phyloP scores from a whole-genome alignment of 2,797 vertebrate genomes.

The Bradypodion pumilum region DNA sequence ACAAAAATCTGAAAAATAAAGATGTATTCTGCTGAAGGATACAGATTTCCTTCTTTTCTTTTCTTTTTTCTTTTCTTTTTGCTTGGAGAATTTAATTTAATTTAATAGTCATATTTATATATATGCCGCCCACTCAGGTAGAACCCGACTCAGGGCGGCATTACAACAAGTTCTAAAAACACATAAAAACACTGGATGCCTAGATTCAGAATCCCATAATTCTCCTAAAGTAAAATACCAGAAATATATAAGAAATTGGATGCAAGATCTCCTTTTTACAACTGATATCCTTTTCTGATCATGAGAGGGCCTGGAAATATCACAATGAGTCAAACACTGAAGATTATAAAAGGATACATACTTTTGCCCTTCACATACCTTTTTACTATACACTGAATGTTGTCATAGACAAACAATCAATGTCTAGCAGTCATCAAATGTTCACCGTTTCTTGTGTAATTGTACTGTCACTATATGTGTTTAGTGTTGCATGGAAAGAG shows the following conservation, averaged over 20 bases:
- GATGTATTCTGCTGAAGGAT: no score
- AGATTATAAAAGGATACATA: constrained; percentile 19
- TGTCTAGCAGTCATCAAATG: constrained; percentile 46
- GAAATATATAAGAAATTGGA: constrained; percentile 31
- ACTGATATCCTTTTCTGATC: constrained; percentile 34
- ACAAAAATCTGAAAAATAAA: no score
- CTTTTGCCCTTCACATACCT: constrained; percentile 25
- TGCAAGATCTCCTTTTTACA: constrained; percentile 29
- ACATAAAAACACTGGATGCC: no score
- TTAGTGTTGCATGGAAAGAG: constrained; percentile 64
- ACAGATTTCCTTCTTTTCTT: no score
- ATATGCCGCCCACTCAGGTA: no score
- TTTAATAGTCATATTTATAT: no score
- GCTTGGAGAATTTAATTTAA: no score
- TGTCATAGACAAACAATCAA: constrained; percentile 33
- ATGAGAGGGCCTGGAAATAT: constrained; percentile 19
- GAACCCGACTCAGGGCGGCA: no score
- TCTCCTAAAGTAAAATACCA: not conserved
- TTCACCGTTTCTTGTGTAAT: constrained; percentile 51
- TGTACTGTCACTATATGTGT: constrained; percentile 53
- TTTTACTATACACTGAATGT: not conserved
- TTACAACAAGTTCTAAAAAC: no score
- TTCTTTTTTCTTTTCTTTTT: no score
- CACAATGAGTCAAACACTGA: constrained; percentile 4
- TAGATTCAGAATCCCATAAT: not conserved